Evolutionary conservation across 2,797 vertebrate genomes (phyloP).

Genomic region (Hydrolagus colliei): DNA sequence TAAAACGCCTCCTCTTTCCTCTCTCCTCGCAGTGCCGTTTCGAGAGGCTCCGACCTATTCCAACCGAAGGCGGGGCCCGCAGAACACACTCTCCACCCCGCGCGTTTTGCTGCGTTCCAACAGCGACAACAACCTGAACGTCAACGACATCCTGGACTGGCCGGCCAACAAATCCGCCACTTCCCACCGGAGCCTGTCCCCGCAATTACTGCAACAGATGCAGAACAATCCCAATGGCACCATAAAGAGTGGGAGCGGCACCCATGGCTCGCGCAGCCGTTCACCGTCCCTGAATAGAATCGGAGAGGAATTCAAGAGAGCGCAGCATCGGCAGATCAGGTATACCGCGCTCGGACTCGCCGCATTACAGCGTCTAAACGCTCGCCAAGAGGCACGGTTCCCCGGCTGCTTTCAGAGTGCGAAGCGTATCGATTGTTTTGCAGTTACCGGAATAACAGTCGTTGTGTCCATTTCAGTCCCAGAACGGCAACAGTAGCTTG

Average conservation of each 20-base stretch:
- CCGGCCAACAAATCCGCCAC: constrained; percentile 59
- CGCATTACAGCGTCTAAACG: not conserved
- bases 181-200: constrained; percentile 84
- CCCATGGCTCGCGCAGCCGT: constrained; percentile 68
- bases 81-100: constrained; percentile 71
- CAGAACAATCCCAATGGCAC: constrained; percentile 79
- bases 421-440: too few species aligned
- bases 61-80: constrained; percentile 70
- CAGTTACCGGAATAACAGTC: too few species aligned
- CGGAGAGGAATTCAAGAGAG: constrained; percentile 70
- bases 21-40: constrained; percentile 77
- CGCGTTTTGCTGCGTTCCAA: constrained; percentile 86
- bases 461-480: too few species aligned
- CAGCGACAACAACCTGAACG: constrained; percentile 84
- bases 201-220: constrained; percentile 82
- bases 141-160: constrained; percentile 61
- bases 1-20: constrained; percentile 27
- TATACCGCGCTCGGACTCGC: constrained; percentile 35
- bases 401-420: too few species aligned
- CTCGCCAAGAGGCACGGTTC: too few species aligned
- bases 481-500: too few species aligned
- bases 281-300: constrained; percentile 86
- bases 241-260: constrained; percentile 74
- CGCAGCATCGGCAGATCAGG: constrained; percentile 63
- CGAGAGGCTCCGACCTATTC: constrained; percentile 86